Evolutionary conservation across 2,888 invertebrate genomes (phyloP).

Genomic region (Morpho helenor): DNA sequence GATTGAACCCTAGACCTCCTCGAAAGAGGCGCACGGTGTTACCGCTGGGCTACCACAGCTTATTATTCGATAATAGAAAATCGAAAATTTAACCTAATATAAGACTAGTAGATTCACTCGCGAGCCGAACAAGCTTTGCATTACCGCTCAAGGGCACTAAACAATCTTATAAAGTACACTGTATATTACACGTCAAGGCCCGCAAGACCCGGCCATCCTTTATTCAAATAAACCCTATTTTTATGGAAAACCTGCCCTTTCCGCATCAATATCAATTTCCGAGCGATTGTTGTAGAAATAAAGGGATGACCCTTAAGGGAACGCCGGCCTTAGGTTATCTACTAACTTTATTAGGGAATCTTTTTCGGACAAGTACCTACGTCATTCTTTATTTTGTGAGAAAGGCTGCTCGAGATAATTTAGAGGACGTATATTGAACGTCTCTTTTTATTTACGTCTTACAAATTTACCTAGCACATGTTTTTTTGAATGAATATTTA

Average conservation of each 20-base stretch:
- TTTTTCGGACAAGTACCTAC: conserved; percentile 44
- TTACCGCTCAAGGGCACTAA: conserved; percentile 33
- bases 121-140: conserved; percentile 14
- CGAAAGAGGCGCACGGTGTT: too few species aligned
- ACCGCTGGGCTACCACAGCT: too few species aligned
- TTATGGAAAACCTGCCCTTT: conserved; percentile 78
- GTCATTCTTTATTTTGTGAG: conserved; percentile 33
- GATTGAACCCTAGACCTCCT: too few species aligned
- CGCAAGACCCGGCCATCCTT: conserved; percentile 68
- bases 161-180: conserved; percentile 69
- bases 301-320: conserved; percentile 78
- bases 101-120: neutral
- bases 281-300: conserved; percentile 77
- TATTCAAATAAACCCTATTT: conserved; percentile 80
- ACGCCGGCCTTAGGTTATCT: conserved; percentile 57
- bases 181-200: conserved; percentile 59
- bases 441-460: neutral
- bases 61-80: too few species aligned
- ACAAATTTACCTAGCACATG: too few species aligned
- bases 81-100: neutral
- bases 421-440: conserved; percentile 9
- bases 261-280: conserved; percentile 79
- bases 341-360: conserved; percentile 70
- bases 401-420: conserved; percentile 17
- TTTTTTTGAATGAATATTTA: too few species aligned